These are phyloP conservation scores for Leuciscus idus DNA, from an alignment of 2,113 vertebrate species.

Conservation along the genomic window DNA sequence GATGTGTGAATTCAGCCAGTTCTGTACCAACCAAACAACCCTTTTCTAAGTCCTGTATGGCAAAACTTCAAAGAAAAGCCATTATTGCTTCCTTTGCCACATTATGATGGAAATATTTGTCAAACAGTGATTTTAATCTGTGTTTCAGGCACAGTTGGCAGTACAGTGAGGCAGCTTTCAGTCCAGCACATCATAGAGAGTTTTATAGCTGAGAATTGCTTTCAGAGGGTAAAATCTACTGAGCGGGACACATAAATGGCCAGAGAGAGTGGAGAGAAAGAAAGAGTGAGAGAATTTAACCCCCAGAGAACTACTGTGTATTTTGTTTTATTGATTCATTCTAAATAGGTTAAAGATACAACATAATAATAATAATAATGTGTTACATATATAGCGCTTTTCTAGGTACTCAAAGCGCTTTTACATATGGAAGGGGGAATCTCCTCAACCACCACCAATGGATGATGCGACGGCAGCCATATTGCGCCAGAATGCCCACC, in stretches of 20 bases:
- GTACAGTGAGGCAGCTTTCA: neutral
- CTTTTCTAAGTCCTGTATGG: constrained; percentile 13
- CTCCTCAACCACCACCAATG: too few species aligned
- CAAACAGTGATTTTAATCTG: constrained; percentile 34
- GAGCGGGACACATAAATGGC: neutral
- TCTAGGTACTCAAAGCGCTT: too few species aligned
- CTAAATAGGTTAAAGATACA: constrained; percentile 1
- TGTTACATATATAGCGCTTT: too few species aligned
- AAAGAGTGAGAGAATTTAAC: neutral
- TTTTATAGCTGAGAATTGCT: constrained; percentile 27
- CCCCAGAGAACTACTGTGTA: neutral
- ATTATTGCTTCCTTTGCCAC: constrained; percentile 43
- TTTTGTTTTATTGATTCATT: neutral
- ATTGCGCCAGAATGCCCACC: too few species aligned
- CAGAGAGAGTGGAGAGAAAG: constrained; percentile 2
- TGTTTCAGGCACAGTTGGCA: constrained; percentile 28
- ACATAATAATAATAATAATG: neutral
- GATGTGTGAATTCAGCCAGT: constrained; percentile 14
- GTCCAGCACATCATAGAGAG: neutral
- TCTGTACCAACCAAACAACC: constrained; percentile 10
- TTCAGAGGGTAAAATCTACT: constrained; percentile 14
- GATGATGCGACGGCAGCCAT: too few species aligned
- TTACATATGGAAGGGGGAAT: too few species aligned
- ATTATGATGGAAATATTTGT: constrained; percentile 34
- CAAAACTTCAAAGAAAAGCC: constrained; percentile 7